Percentiles rank a stretch among this genome's conserved stretches.
Conservation (phyloP, 2,113 vertebrate genomes). For the Origma solitaria region DNA sequence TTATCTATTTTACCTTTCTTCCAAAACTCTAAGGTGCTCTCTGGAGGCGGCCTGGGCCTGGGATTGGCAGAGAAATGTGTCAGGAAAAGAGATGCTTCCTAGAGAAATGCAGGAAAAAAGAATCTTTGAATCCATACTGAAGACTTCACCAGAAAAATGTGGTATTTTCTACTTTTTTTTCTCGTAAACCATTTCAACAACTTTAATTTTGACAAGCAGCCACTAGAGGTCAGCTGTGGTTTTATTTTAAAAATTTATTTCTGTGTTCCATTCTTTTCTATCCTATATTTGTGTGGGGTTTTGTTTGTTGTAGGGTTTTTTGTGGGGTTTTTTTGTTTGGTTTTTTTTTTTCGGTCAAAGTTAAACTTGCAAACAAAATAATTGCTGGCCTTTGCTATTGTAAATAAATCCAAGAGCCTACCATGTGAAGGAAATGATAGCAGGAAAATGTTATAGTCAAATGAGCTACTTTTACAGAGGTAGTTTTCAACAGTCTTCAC, state of each 20-base stretch:
- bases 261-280: background rate
- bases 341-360: background rate
- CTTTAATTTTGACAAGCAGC: slow-evolving; percentile 12
- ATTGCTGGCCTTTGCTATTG: background rate
- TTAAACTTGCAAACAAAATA: background rate
- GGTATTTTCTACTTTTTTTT: accelerated
- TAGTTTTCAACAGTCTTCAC: background rate
- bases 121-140: background rate
- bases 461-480: accelerated
- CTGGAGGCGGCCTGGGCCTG: background rate
- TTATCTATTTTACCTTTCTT: background rate
- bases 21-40: background rate
- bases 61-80: background rate
- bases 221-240: slow-evolving; percentile 66
- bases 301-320: too few relatives aligned
- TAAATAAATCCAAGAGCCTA: background rate
- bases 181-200: background rate
- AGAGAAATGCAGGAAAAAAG: background rate
- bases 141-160: background rate
- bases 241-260: background rate
- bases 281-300: background rate
- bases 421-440: background rate
- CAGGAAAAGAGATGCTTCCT: background rate
- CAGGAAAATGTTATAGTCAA: background rate
- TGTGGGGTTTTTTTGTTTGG: too few relatives aligned